A percentile compares a stretch with the other conserved stretches of the same genome.
phyloP scores from a whole-genome alignment of 2,797 vertebrate species.

The Acanthurus leucopareius region DNA sequence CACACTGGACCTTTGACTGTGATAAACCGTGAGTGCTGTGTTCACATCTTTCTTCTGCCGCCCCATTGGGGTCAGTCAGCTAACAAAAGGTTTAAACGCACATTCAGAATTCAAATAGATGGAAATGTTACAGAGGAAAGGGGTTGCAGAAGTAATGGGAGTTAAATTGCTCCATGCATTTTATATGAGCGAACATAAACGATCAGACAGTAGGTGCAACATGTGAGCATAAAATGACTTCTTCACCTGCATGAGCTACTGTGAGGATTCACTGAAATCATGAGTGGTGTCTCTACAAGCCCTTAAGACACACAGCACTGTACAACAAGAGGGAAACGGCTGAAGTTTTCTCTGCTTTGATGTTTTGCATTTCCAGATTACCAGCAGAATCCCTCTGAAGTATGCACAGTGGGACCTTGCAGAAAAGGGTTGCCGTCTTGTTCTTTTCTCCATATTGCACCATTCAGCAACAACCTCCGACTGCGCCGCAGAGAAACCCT shows the following conservation, averaged over 20 bases:
- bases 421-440: slow-evolving; percentile 53
- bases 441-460: slow-evolving; percentile 43
- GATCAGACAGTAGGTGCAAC: neutral
- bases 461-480: slow-evolving; percentile 47
- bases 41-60: neutral
- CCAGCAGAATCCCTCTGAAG: slow-evolving; percentile 3
- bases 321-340: neutral
- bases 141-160: neutral
- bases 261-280: neutral
- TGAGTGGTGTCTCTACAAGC: neutral
- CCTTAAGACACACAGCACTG: neutral
- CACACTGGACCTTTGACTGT: no score
- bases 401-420: slow-evolving; percentile 12
- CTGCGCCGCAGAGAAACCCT: slow-evolving; percentile 48
- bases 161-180: neutral
- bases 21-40: neutral
- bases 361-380: slow-evolving; percentile 30
- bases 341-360: slow-evolving; percentile 3
- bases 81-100: neutral
- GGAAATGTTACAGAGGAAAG: neutral
- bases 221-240: neutral
- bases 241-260: neutral
- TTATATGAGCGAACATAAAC: neutral
- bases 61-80: neutral
- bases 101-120: neutral